These are phyloP conservation scores for Pagetopsis macropterus DNA, from an alignment of 2,797 vertebrate genomes.

Conservation along the genomic window DNA sequence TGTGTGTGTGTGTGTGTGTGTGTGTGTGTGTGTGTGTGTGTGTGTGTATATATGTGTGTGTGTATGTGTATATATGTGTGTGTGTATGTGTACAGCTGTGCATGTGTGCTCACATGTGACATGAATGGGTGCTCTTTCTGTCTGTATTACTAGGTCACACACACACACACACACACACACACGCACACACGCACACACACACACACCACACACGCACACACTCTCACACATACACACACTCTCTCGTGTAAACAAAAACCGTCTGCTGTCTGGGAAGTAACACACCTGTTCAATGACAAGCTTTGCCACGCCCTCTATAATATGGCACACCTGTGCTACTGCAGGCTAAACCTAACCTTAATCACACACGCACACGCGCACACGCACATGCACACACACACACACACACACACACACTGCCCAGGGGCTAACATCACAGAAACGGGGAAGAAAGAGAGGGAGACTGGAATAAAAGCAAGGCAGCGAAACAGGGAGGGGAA, in stretches of 20 bases:
- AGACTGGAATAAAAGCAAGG: conserved; percentile 54
- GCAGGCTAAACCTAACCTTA: conserved; percentile 72
- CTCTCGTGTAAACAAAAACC: conserved; percentile 74
- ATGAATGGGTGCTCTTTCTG: conserved; percentile 48
- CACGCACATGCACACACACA: neutral
- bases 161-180: conserved; percentile 5
- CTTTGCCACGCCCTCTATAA: conserved; percentile 77
- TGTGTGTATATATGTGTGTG: conserved; percentile 17
- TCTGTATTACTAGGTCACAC: conserved; percentile 57
- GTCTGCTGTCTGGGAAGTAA: conserved; percentile 76
- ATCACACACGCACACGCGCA: conserved; percentile 52
- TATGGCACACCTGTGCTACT: conserved; percentile 79
- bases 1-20: no score
- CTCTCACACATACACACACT: conserved; percentile 49
- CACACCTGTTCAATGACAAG: conserved; percentile 82
- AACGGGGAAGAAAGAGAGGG: conserved; percentile 34
- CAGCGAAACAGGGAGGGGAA: conserved; percentile 51
- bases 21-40: conserved; percentile 13
- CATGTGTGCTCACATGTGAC: conserved; percentile 39
- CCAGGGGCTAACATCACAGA: conserved; percentile 71
- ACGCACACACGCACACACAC: conserved; percentile 24
- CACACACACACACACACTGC: conserved; percentile 34
- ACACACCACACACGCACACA: conserved; percentile 3
- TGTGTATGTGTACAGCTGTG: conserved; percentile 48
- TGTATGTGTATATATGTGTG: neutral